Percentiles rank a stretch among this genome's conserved stretches.
phyloP scores from a whole-genome alignment of 1,140 invertebrate genomes.

The Mya arenaria region DNA sequence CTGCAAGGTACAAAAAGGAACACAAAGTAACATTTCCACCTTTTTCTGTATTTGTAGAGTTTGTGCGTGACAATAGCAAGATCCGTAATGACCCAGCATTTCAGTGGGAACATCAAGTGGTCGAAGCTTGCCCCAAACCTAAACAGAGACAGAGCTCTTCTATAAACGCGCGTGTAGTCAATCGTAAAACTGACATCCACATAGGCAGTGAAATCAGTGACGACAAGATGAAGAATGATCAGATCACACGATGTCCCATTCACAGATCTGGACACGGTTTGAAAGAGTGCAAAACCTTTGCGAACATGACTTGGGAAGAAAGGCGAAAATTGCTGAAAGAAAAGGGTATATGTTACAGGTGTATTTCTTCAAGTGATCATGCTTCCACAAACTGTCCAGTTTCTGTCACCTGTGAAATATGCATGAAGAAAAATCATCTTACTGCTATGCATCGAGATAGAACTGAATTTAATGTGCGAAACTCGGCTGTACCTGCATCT shows the following conservation, averaged over 20 bases:
- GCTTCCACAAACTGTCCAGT: background rate
- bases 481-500: too few relatives aligned
- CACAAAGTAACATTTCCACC: constrained; percentile 48
- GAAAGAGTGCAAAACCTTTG: constrained; percentile 20
- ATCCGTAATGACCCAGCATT: constrained; percentile 34
- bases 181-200: background rate
- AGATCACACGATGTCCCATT: background rate
- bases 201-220: background rate
- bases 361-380: background rate
- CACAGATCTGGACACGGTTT: constrained; percentile 17
- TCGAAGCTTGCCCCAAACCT: background rate
- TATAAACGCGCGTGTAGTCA: background rate
- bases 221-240: background rate
- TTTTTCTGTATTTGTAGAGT: constrained; percentile 58
- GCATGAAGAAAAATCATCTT: too few relatives aligned
- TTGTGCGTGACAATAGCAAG: too few relatives aligned
- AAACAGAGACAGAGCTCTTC: background rate
- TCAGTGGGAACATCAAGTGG: background rate
- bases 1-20: constrained; percentile 58
- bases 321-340: background rate
- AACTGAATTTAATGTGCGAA: too few relatives aligned
- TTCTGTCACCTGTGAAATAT: background rate
- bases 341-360: background rate
- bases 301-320: too few relatives aligned
- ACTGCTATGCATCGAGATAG: too few relatives aligned